Conservation (phyloP, 2,797 vertebrate species). For the Cynopterus sphinx region DNA sequence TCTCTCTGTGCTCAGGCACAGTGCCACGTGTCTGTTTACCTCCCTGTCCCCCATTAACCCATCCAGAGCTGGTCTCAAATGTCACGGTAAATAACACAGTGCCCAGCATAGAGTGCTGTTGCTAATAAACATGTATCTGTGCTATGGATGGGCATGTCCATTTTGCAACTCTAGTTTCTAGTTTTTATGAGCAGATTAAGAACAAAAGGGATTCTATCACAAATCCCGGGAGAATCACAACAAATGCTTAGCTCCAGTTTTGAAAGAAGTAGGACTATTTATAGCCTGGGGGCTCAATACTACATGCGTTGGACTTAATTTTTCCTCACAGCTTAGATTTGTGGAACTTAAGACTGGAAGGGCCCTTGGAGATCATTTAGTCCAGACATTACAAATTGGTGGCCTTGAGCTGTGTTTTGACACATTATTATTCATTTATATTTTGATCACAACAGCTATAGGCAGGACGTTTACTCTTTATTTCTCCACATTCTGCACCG, state of each 20-base stretch:
- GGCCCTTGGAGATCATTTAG: slow-evolving; percentile 15
- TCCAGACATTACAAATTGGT: background rate
- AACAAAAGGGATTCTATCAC: slow-evolving; percentile 29
- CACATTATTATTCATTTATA: slow-evolving; percentile 12
- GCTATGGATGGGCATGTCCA: background rate
- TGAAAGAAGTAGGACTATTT: slow-evolving; percentile 43
- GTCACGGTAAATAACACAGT: background rate
- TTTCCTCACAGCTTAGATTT: background rate
- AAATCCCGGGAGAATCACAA: background rate
- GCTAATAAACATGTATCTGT: background rate
- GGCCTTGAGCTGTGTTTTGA: background rate
- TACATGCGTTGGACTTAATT: slow-evolving; percentile 46
- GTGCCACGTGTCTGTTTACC: background rate
- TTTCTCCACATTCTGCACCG: background rate
- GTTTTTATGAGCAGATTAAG: background rate
- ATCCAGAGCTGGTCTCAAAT: background rate
- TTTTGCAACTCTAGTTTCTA: background rate
- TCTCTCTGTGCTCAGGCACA: background rate
- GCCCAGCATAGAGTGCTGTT: background rate
- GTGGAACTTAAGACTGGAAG: background rate
- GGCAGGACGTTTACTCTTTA: background rate
- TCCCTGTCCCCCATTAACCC: background rate
- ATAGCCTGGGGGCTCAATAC: slow-evolving; percentile 10
- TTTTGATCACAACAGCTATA: slow-evolving; percentile 16
- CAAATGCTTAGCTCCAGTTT: slow-evolving; percentile 22